These are phyloP conservation scores for Ditula angustiorana DNA, from an alignment of 2,888 invertebrate species.

Conservation along the genomic window DNA sequence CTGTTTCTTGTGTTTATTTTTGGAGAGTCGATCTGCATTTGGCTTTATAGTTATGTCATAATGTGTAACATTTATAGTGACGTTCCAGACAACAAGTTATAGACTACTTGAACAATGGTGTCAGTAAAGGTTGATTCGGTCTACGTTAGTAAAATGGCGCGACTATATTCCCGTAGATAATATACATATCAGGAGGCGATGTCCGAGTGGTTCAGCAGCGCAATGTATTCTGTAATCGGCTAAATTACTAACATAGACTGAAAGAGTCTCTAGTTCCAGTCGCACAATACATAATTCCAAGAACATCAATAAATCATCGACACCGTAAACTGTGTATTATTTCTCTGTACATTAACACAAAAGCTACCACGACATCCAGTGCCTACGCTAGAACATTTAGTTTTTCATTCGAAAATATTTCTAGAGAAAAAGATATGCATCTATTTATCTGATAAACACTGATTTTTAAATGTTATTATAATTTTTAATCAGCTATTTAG, in stretches of 20 bases:
- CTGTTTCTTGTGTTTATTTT: slow-evolving; percentile 61
- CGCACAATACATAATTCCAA: slow-evolving; percentile 18
- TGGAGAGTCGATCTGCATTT: slow-evolving; percentile 34
- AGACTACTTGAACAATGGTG: background rate
- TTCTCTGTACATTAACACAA: slow-evolving; percentile 56
- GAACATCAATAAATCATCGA: slow-evolving; percentile 42
- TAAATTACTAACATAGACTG: background rate
- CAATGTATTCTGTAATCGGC: background rate
- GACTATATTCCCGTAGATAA: too few relatives aligned
- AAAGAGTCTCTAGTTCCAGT: slow-evolving; percentile 3
- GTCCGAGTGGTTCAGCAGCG: too few relatives aligned
- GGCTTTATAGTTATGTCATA: slow-evolving; percentile 28
- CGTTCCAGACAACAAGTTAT: slow-evolving; percentile 47
- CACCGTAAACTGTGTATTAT: slow-evolving; percentile 44
- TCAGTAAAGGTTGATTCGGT: background rate
- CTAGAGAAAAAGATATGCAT: slow-evolving; percentile 85
- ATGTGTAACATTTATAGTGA: slow-evolving; percentile 24
- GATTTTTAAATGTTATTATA: slow-evolving; percentile 55
- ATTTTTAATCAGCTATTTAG: slow-evolving; percentile 68
- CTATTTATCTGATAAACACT: slow-evolving; percentile 81
- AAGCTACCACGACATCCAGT: slow-evolving; percentile 81
- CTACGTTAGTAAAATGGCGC: background rate
- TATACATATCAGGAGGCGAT: too few relatives aligned
- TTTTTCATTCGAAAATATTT: slow-evolving; percentile 78
- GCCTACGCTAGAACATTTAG: slow-evolving; percentile 78